Conservation (phyloP, 2,888 invertebrate species). For the Brenthis hecate region DNA sequence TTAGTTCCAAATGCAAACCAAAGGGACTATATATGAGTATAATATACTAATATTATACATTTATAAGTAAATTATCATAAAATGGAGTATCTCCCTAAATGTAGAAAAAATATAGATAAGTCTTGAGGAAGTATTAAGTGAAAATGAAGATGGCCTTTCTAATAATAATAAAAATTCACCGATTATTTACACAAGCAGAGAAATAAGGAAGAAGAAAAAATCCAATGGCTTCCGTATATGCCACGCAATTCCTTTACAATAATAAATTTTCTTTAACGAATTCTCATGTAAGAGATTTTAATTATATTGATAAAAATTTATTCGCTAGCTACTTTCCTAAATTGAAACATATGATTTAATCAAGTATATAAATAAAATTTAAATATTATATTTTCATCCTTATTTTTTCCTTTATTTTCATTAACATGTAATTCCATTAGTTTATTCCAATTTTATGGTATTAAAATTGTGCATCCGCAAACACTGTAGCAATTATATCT, state of each 20-base stretch:
- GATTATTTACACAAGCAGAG: conserved; percentile 21
- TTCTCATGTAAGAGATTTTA: conserved; percentile 22
- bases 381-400: conserved; percentile 46
- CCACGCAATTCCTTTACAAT: conserved; percentile 33
- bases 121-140: too few relatives aligned
- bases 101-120: too few relatives aligned
- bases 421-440: conserved; percentile 44
- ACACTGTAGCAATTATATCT: background rate
- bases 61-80: background rate
- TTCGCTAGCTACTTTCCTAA: conserved; percentile 68
- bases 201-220: conserved; percentile 34
- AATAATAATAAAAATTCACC: conserved; percentile 18
- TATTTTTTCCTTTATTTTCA: conserved; percentile 44
- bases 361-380: conserved; percentile 53
- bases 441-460: conserved; percentile 43
- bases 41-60: background rate
- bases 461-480: background rate
- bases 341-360: conserved; percentile 44
- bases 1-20: background rate
- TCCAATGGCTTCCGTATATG: conserved; percentile 37
- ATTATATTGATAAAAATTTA: conserved; percentile 53
- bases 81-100: too few relatives aligned
- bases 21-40: background rate
- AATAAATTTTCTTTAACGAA: conserved; percentile 8
- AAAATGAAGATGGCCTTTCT: conserved; percentile 22